phyloP scores from a whole-genome alignment of 1,140 invertebrate genomes.

The Thaumetopoea pityocampa region DNA sequence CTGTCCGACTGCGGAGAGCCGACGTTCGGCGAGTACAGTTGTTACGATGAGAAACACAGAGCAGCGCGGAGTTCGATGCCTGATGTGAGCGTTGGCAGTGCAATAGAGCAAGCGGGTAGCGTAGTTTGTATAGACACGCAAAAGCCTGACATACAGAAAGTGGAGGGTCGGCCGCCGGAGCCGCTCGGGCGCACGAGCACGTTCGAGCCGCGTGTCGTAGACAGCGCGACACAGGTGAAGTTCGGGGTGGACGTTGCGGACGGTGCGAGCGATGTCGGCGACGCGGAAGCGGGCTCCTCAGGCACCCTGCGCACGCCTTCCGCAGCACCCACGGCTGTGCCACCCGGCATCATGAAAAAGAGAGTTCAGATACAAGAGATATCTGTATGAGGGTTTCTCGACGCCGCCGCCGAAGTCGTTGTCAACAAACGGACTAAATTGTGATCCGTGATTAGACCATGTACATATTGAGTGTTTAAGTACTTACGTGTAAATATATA shows the following conservation, averaged over 20 bases:
- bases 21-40: slow-evolving; percentile 79
- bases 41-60: slow-evolving; percentile 78
- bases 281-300: slow-evolving; percentile 68
- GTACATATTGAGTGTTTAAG: slow-evolving; percentile 33
- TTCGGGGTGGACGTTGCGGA: slow-evolving; percentile 59
- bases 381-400: slow-evolving; percentile 82
- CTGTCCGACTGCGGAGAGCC: slow-evolving; percentile 73
- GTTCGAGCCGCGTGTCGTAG: slow-evolving; percentile 66
- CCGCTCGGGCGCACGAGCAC: slow-evolving; percentile 61
- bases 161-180: slow-evolving; percentile 62
- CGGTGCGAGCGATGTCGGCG: slow-evolving; percentile 58
- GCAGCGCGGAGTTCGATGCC: slow-evolving; percentile 76
- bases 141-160: slow-evolving; percentile 73
- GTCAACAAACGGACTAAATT: slow-evolving; percentile 66
- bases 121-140: slow-evolving; percentile 73
- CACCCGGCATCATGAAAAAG: slow-evolving; percentile 87
- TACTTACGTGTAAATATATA: slow-evolving; percentile 42
- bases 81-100: slow-evolving; percentile 81
- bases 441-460: slow-evolving; percentile 38
- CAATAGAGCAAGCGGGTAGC: slow-evolving; percentile 71
- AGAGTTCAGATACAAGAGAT: slow-evolving; percentile 92
- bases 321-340: slow-evolving; percentile 81
- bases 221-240: slow-evolving; percentile 72
- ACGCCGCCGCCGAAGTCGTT: slow-evolving; percentile 56
- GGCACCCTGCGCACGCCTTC: slow-evolving; percentile 76